phyloP scores from a whole-genome alignment of 2,797 vertebrate genomes.

The Rhadinocentrus ornatus region DNA sequence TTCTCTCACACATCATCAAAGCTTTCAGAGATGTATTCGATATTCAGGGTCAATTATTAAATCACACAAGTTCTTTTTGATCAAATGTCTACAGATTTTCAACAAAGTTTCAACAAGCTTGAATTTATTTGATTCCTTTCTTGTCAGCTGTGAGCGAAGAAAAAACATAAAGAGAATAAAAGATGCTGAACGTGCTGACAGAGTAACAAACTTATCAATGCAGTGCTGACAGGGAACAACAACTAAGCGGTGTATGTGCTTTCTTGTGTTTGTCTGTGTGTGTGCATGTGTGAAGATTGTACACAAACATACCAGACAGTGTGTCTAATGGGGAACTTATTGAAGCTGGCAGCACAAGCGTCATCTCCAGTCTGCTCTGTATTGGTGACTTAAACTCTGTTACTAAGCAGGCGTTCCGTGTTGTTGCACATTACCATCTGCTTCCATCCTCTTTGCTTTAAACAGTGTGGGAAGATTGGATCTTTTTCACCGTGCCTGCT shows the following conservation, averaged over 20 bases:
- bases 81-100: slow-evolving; percentile 12
- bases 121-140: slow-evolving; percentile 15
- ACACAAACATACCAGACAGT: slow-evolving; percentile 49
- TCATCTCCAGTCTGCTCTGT: slow-evolving; percentile 59
- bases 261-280: slow-evolving; percentile 4
- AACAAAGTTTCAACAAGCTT: background rate
- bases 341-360: slow-evolving; percentile 56
- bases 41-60: slow-evolving; percentile 18
- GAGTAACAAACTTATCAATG: slow-evolving; percentile 27
- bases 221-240: slow-evolving; percentile 10
- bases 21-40: slow-evolving; percentile 8
- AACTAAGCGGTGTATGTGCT: background rate
- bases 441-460: slow-evolving; percentile 63
- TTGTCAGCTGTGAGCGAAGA: slow-evolving; percentile 20
- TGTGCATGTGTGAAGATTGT: slow-evolving; percentile 7
- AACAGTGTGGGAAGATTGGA: slow-evolving; percentile 71
- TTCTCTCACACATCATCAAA: slow-evolving; percentile 18
- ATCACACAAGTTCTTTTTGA: slow-evolving; percentile 13
- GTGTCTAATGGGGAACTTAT: slow-evolving; percentile 63
- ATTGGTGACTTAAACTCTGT: slow-evolving; percentile 65
- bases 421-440: slow-evolving; percentile 77
- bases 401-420: slow-evolving; percentile 68
- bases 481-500: slow-evolving; percentile 31
- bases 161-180: slow-evolving; percentile 7
- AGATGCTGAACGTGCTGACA: slow-evolving; percentile 12